Evolutionary conservation across 2,888 invertebrate genomes (phyloP), one percentile per base, ranked within the genome.

Genomic region (Cacoxenus indagator): DNA sequence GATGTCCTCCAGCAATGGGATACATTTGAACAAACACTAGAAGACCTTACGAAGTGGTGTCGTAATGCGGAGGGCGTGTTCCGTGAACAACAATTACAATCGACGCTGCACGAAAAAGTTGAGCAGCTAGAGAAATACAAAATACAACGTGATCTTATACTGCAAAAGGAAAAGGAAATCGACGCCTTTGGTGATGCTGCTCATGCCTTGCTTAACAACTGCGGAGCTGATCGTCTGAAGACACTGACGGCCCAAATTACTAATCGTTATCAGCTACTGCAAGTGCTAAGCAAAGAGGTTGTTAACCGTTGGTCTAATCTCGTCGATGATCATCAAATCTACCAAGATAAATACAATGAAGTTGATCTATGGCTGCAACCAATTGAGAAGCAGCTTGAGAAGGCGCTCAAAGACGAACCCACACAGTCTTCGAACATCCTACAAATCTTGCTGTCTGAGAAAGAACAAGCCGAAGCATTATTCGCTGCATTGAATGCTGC

Each of bases 221-320:
- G 96, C 81, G 94, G 94, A 0, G 94, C 95, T 0, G 95, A 96
- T 77, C 92, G 95, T 66, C 91, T 97, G 19, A 95, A 96, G 83
- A 95, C 95, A 5, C 89, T 96, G 65, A 94, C 96, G 22, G 93
- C 95, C 0, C 97, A 97, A 89, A 92, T 97, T n/a, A 95, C 94
- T 76, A 94, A 94, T 83, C 91, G 96, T 62, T 96, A 96, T 84
- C 95, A 96, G 86, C 91, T 93, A 67, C 88, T 96, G 29, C 94
- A 93, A 83, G 91, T 92, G 1, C 89, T 95, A 65, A 95, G 94
- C 74, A 96, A 96, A 87, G 96, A 96, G 85, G 94, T 95, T 0
- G 92, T 95, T 4, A 94, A 93, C 80, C 93, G 94, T 73, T 96
- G 95, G 93, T 93, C 94, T 76, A 92, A 92, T 78, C 89, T 96